Percentiles rank a stretch among this genome's conserved stretches.
phyloP scores from a whole-genome alignment of 2,888 invertebrate species.

The Terebella lapidaria region DNA sequence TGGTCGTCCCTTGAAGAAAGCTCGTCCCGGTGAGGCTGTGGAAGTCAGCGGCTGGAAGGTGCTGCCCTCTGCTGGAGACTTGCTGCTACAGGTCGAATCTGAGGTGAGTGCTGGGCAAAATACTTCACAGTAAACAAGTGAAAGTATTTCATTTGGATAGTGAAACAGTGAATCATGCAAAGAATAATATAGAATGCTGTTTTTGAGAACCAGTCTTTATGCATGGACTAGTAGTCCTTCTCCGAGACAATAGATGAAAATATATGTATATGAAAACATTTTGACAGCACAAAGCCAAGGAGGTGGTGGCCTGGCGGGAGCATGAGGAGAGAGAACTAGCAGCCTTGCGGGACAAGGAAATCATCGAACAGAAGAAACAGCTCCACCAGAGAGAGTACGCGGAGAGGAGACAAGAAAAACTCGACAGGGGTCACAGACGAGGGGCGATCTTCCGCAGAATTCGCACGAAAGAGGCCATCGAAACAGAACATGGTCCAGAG shows the following conservation, averaged over 20 bases:
- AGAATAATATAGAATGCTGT: too few species aligned
- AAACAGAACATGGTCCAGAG: constrained; percentile 25
- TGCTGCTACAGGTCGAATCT: constrained; percentile 73
- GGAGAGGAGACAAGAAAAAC: constrained; percentile 30
- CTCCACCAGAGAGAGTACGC: constrained; percentile 29
- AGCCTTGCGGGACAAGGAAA: constrained; percentile 61
- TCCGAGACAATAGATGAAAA: too few species aligned
- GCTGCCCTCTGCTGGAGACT: constrained; percentile 82
- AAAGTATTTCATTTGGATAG: too few species aligned
- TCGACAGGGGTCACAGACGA: constrained; percentile 24
- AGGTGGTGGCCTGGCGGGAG: constrained; percentile 66
- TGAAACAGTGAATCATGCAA: too few species aligned
- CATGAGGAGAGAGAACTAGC: constrained; percentile 62
- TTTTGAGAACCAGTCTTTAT: too few species aligned
- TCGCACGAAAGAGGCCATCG: constrained; percentile 29
- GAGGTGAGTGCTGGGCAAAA: too few species aligned
- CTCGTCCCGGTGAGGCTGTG: constrained; percentile 75
- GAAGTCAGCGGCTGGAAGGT: constrained; percentile 84
- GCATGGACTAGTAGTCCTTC: too few species aligned
- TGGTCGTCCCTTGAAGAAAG: constrained; percentile 64
- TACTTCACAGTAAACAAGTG: too few species aligned
- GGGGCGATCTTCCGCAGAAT: constrained; percentile 10
- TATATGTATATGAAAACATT: too few species aligned
- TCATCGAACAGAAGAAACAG: constrained; percentile 63
- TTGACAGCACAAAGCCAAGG: constrained; percentile 51